Conservation (phyloP, 2,888 invertebrate species). For the Ormia ochracea region DNA sequence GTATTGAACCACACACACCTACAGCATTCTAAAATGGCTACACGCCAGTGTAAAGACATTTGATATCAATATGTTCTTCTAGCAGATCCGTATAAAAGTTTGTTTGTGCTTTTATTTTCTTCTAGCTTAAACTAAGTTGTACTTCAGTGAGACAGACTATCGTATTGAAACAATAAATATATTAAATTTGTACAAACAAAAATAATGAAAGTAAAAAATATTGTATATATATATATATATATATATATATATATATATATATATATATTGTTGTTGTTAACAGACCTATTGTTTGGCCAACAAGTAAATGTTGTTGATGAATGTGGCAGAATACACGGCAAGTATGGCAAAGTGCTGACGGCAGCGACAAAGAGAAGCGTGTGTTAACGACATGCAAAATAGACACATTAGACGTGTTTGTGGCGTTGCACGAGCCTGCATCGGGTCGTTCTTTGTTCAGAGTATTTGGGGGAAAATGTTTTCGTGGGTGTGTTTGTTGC, state of each 20-base stretch:
- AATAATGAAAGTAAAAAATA: neutral
- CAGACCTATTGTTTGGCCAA: constrained; percentile 42
- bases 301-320: constrained; percentile 13
- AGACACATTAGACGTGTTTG: neutral
- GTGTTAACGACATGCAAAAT: neutral
- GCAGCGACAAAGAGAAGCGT: neutral
- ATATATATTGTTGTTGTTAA: neutral
- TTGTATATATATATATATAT: neutral
- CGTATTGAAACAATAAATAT: constrained; percentile 33
- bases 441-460: neutral
- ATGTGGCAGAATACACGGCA: constrained; percentile 5
- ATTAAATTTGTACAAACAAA: neutral
- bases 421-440: neutral
- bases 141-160: neutral
- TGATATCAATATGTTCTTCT: too few relatives aligned
- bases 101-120: constrained; percentile 33
- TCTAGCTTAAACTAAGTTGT: neutral
- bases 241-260: neutral
- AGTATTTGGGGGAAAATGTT: constrained; percentile 17
- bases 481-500: constrained; percentile 23
- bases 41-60: too few relatives aligned
- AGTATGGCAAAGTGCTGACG: constrained; percentile 23
- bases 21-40: too few relatives aligned
- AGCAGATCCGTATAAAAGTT: neutral
- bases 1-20: too few relatives aligned